Percentiles rank a stretch among this genome's conserved stretches.
Evolutionary conservation across 2,888 invertebrate species (phyloP).

Genomic region (Drosophila atripex): DNA sequence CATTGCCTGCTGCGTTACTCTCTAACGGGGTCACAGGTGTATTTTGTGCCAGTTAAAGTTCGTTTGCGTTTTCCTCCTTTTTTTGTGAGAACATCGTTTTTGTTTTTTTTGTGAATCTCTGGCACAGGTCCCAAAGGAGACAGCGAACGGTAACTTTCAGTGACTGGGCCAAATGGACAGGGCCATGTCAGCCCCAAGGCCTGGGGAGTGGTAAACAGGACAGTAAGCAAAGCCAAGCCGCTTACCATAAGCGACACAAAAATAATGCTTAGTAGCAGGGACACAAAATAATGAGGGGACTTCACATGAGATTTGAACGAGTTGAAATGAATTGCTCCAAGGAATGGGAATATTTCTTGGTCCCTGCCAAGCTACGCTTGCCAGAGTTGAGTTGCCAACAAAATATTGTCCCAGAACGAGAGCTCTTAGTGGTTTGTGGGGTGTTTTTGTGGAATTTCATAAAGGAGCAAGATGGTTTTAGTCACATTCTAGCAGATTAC

Average conservation of each 20-base stretch:
- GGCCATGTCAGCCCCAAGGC: conserved; percentile 26
- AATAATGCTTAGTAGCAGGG: conserved; percentile 41
- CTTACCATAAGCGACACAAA: conserved; percentile 45
- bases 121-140: conserved; percentile 34
- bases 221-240: conserved; percentile 19
- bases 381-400: conserved; percentile 8
- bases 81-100: not conserved
- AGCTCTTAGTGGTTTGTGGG: conserved; percentile 7
- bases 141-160: conserved; percentile 12
- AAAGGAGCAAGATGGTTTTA: conserved; percentile 9
- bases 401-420: conserved; percentile 19
- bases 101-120: not conserved
- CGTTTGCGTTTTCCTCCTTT: conserved; percentile 25
- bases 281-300: conserved; percentile 43
- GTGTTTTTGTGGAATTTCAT: conserved; percentile 17
- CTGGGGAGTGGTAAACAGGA: not conserved
- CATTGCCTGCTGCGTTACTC: conserved; percentile 40
- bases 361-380: conserved; percentile 16
- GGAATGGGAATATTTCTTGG: conserved; percentile 1
- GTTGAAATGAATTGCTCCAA: conserved; percentile 36
- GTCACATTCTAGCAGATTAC: conserved; percentile 3
- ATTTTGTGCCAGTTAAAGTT: conserved; percentile 71
- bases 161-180: conserved; percentile 37
- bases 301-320: conserved; percentile 43
- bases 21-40: conserved; percentile 68